phyloP scores from a whole-genome alignment of 2,888 invertebrate genomes.

The Cistogaster globosa region DNA sequence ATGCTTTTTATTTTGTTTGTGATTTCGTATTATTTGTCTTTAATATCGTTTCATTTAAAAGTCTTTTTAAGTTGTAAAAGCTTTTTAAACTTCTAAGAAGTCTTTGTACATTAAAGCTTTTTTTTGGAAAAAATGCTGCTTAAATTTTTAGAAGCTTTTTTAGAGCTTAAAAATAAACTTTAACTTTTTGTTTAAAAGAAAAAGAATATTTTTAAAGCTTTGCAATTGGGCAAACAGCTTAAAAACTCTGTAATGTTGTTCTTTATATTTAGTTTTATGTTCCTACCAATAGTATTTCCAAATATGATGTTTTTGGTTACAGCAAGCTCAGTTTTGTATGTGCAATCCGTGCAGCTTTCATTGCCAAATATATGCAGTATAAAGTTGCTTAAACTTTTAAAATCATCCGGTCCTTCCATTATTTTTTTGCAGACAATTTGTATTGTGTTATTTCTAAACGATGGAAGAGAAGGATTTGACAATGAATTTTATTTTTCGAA shows the following conservation, averaged over 20 bases:
- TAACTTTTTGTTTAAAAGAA: too few relatives aligned
- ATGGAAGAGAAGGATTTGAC: too few relatives aligned
- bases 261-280: too few relatives aligned
- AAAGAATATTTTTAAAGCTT: too few relatives aligned
- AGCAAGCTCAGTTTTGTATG: slow-evolving; percentile 75
- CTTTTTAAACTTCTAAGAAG: too few relatives aligned
- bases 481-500: background rate
- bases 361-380: slow-evolving; percentile 72
- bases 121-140: too few relatives aligned
- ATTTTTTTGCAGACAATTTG: slow-evolving; percentile 77
- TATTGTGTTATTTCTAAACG: slow-evolving; percentile 75
- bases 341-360: slow-evolving; percentile 76
- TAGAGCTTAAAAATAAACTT: too few relatives aligned
- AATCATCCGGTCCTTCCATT: slow-evolving; percentile 76
- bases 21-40: background rate
- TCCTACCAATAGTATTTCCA: slow-evolving; percentile 76
- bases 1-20: too few relatives aligned
- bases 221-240: too few relatives aligned
- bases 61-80: too few relatives aligned
- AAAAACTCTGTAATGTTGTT: background rate
- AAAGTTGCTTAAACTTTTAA: slow-evolving; percentile 75
- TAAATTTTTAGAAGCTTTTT: too few relatives aligned
- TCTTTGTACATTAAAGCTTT: too few relatives aligned
- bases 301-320: slow-evolving; percentile 73
- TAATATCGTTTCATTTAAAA: background rate